Evolutionary conservation across 2,797 vertebrate species (phyloP).

Genomic region (Heliangelus exortis): DNA sequence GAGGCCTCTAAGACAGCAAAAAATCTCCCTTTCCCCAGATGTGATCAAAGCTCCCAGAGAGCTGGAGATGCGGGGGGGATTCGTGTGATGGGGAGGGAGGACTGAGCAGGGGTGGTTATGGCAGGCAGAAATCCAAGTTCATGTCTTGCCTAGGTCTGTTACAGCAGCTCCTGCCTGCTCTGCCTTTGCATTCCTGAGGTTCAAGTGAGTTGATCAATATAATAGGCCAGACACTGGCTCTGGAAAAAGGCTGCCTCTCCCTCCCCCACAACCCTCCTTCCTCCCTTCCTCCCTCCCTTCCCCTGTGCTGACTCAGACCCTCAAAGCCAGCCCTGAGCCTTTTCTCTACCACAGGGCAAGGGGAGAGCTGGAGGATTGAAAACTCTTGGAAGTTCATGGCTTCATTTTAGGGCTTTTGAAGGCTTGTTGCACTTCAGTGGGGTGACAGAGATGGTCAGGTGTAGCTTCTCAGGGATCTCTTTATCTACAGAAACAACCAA

Average conservation of each 20-base stretch:
- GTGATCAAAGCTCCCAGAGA: background rate
- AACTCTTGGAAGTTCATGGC: background rate
- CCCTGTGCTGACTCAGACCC: background rate
- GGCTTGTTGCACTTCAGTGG: background rate
- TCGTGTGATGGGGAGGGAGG: background rate
- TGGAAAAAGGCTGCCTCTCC: background rate
- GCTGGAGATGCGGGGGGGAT: background rate
- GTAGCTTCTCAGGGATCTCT: background rate
- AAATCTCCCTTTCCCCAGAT: background rate
- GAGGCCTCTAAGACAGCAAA: background rate
- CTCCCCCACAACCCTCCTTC: background rate
- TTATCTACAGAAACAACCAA: background rate
- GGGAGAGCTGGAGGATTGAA: background rate
- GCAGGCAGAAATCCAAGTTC: background rate
- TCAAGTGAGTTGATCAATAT: rapidly evolving
- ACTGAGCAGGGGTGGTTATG: background rate
- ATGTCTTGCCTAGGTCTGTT: background rate
- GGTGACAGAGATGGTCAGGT: background rate
- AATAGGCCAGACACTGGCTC: background rate
- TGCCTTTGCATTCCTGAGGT: background rate
- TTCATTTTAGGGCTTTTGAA: background rate
- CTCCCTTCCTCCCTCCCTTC: background rate
- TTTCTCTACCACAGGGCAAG: background rate
- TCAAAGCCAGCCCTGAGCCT: background rate
- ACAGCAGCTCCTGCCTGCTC: background rate